phyloP scores from a whole-genome alignment of 1,140 invertebrate species.

The Lanistes nyassanus region DNA sequence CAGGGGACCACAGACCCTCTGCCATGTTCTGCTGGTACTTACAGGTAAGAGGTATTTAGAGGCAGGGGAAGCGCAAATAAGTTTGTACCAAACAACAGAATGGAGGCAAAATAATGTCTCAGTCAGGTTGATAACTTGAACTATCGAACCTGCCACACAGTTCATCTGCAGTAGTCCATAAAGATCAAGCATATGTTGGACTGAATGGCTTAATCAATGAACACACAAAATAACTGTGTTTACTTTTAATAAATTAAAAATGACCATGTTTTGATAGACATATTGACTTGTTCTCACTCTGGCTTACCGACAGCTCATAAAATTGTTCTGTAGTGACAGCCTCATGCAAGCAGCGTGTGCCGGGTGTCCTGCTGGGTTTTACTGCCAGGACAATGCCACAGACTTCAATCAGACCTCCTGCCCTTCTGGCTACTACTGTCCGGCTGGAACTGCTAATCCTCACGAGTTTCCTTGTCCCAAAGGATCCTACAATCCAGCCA shows the following conservation, averaged over 20 bases:
- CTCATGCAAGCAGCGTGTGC: slow-evolving; percentile 48
- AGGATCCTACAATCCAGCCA: slow-evolving; percentile 59
- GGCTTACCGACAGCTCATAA: not conserved
- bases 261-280: not conserved
- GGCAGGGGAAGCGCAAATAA: not conserved
- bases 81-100: not conserved
- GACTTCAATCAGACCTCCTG: slow-evolving; percentile 45
- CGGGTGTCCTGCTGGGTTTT: slow-evolving; percentile 58
- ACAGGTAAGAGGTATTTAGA: slow-evolving; percentile 45
- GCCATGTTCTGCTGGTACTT: slow-evolving; percentile 55
- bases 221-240: not conserved
- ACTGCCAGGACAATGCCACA: slow-evolving; percentile 60
- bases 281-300: not conserved
- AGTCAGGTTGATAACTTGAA: too few relatives aligned
- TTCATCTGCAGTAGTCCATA: too few relatives aligned
- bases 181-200: too few relatives aligned
- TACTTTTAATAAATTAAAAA: not conserved
- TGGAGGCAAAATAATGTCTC: too few relatives aligned
- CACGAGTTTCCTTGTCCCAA: slow-evolving; percentile 57
- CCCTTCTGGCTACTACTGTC: slow-evolving; percentile 60
- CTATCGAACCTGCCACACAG: too few relatives aligned
- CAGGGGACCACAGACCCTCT: slow-evolving; percentile 47
- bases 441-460: slow-evolving; percentile 49
- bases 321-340: slow-evolving; percentile 46
- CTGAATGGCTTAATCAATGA: too few relatives aligned